Conservation (phyloP, 2,888 invertebrate species). For the Apoda limacodes region DNA sequence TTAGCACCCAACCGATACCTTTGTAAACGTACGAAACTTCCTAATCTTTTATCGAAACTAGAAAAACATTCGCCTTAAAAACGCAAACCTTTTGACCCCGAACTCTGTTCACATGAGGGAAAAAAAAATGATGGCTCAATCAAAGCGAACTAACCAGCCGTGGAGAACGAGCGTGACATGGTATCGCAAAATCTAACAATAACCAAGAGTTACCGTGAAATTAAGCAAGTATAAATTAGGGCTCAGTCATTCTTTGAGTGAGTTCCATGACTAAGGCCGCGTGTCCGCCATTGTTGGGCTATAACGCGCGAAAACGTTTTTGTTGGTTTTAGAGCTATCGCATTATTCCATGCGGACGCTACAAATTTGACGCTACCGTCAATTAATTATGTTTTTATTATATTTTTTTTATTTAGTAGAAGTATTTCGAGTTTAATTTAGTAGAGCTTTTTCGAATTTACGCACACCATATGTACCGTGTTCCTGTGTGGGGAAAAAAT, state of each 20-base stretch:
- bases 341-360: slow-evolving; percentile 28
- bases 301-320: slow-evolving; percentile 47
- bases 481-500: no score
- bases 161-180: slow-evolving; percentile 56
- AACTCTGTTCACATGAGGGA: neutral
- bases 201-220: slow-evolving; percentile 60
- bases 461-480: no score
- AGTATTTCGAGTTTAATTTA: no score
- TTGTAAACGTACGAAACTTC: slow-evolving; percentile 23
- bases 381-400: slow-evolving; percentile 53
- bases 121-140: slow-evolving; percentile 51
- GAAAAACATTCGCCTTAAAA: slow-evolving; percentile 20
- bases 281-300: slow-evolving; percentile 47
- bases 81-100: slow-evolving; percentile 14
- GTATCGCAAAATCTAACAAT: slow-evolving; percentile 57
- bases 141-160: slow-evolving; percentile 42
- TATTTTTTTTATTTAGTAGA: slow-evolving; percentile 2
- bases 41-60: slow-evolving; percentile 11
- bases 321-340: slow-evolving; percentile 53
- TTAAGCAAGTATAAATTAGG: slow-evolving; percentile 56
- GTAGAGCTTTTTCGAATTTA: no score
- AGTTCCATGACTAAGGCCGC: slow-evolving; percentile 51
- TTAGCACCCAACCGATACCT: slow-evolving; percentile 27
- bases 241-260: slow-evolving; percentile 41
- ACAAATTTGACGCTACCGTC: slow-evolving; percentile 29